Evolutionary conservation across 2,113 vertebrate genomes (phyloP), one percentile per base, ranked within the genome.

Genomic region (Aegithalos caudatus): DNA sequence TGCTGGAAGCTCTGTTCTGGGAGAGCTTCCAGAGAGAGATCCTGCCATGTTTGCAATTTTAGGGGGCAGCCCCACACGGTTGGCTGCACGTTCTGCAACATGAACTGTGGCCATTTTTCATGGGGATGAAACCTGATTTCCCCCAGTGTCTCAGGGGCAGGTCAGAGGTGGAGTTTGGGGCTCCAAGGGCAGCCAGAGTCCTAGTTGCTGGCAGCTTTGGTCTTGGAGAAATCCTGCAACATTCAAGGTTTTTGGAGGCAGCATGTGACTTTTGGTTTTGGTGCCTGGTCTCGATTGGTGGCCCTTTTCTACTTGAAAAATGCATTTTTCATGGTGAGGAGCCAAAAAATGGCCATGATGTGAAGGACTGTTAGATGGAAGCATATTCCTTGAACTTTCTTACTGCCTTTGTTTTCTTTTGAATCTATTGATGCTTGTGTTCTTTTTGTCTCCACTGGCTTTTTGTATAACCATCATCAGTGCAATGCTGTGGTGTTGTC

Each of bases 61-160:
- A 31, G 20, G 12, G 11, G 40, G 33, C 0, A 0, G 15, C 3
- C 37, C 33, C 8, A 1, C 10, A 2, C 25, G 45, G 25, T 31
- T 0, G 0, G 25, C 31, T 24, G 7, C 16, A 29, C 0, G 3
- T 42, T 31, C 14, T n/a, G 27, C 0, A 0, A 31, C 2, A 2
- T 0, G 3, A 45, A 37, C 2, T 7, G 12, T 45, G 50, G 16
- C 21, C 3, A 0, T 12, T 31, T 45, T 10, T 14, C 16, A 20
- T 15, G 15, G 40, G 50, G 9, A 20, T 45, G 25, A 45, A 45
- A 12, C 9, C 14, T 21, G 19, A 44, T 29, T 29, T n/a, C 38
- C 20, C 24, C 3, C 24, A 28, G 14, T n/a, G 18, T 53, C 23
- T 45, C 1, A 0, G 29, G 24, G 7, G 65, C 38, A 44, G 25